Evolutionary conservation across 2,113 vertebrate genomes (phyloP), one percentile per base, ranked within the genome.

Genomic region (Loxodonta africana): DNA sequence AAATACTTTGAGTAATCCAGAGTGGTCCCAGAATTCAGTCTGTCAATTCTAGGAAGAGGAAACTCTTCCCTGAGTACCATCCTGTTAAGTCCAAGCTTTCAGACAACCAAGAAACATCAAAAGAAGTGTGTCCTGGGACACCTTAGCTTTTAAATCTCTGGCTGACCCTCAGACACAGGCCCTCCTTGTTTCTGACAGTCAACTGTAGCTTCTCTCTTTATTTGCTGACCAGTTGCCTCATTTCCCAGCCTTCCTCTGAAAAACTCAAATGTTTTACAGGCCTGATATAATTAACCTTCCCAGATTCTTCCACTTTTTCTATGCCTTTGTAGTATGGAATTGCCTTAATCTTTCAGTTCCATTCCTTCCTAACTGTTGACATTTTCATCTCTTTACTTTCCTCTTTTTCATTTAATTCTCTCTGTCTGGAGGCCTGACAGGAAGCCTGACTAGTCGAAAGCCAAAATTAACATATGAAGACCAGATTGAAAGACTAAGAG

Each of bases 401-500:
- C 86, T 88, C 83, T 95, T 96, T 96, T 93, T 86, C 8, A 2
- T 88, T 62, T 89, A 93, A 78, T 97, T 97, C 94, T 96, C 90
- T 84, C 91, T 97, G 74, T 97, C 87, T 95, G 95, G 81, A 95
- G 63, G 48, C 87, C 90, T 53, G 81, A 91, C 93, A 90, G 96
- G 77, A 97, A 97, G 81, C 71, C 92, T 82, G 57, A 46, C 51
- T 74, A 87, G 53, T 76, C 37, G 41, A 96, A 95, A 90, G 92
- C 90, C 95, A 95, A 91, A 96, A 88, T 57, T 84, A 98, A 95
- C 97, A 95, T 90, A 90, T 63, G 95, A 97, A 65, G 90, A 86
- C 73, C 98, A 92, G 44, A 95, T 78, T 95, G 92, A 95, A 96
- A 93, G 73, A 53, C 28, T 81, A 62, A 89, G 92, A 96, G 84